Percentiles rank a stretch among this genome's conserved stretches.
Evolutionary conservation across 2,797 vertebrate species (phyloP).

Genomic region (Alfaro cultratus): DNA sequence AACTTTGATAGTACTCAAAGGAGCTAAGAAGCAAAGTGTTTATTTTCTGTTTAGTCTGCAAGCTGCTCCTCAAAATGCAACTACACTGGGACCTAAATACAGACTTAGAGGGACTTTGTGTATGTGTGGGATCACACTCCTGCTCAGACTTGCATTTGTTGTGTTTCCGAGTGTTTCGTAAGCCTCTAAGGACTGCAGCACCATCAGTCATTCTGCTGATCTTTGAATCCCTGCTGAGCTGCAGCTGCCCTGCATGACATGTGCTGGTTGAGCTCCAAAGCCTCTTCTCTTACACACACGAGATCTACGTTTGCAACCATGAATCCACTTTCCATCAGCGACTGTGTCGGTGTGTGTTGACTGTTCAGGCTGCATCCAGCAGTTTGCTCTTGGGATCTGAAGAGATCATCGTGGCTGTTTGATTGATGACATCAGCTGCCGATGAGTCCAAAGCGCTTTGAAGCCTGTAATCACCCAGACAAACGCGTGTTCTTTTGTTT

Average conservation of each 20-base stretch:
- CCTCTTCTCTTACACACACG: slow-evolving; percentile 34
- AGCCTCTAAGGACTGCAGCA: slow-evolving; percentile 1
- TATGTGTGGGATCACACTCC: slow-evolving; percentile 12
- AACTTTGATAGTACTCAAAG: slow-evolving; percentile 5
- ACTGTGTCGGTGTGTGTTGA: not conserved
- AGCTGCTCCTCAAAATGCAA: slow-evolving; percentile 1
- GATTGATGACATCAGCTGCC: slow-evolving; percentile 58
- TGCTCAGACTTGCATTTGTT: not conserved
- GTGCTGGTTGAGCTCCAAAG: slow-evolving; percentile 70
- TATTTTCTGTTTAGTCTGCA: slow-evolving; percentile 8
- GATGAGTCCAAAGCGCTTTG: slow-evolving; percentile 7
- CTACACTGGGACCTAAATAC: not conserved
- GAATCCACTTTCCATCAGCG: slow-evolving; percentile 2
- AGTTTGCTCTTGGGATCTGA: not conserved
- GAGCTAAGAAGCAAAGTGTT: not conserved
- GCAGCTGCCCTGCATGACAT: slow-evolving; percentile 75
- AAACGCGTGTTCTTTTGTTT: not conserved
- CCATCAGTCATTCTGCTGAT: slow-evolving; percentile 40
- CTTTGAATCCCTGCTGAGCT: slow-evolving; percentile 68
- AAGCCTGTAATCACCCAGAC: not conserved
- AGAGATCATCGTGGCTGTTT: not conserved
- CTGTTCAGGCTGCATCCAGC: not conserved
- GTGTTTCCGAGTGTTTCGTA: slow-evolving; percentile 25
- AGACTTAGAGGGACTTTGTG: slow-evolving; percentile 11
- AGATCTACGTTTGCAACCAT: not conserved